Evolutionary conservation across 2,888 invertebrate species (phyloP).

Genomic region (Diadegma fenestrale): DNA sequence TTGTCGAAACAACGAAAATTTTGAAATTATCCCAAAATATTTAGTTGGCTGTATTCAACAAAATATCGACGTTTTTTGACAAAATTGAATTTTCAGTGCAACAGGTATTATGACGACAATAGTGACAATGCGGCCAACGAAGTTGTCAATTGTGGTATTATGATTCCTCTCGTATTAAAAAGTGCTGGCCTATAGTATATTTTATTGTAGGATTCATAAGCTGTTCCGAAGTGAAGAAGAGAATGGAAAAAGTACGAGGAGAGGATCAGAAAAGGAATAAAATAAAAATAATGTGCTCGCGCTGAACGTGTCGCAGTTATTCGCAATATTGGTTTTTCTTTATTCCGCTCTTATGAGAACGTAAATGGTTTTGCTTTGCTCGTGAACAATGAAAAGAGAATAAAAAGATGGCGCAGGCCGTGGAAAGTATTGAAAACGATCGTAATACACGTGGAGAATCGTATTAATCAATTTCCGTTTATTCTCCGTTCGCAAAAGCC

Average conservation of each 20-base stretch:
- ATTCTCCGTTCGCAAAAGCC: background rate
- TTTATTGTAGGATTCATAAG: constrained; percentile 63
- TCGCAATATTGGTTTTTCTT: constrained; percentile 40
- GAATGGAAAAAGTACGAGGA: background rate
- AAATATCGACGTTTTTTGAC: no score
- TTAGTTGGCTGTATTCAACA: no score
- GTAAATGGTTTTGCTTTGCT: constrained; percentile 29
- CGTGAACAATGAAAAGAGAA: constrained; percentile 34
- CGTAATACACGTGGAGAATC: constrained; percentile 46
- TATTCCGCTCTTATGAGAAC: constrained; percentile 8
- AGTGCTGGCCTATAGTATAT: constrained; percentile 65
- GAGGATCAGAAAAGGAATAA: constrained; percentile 2
- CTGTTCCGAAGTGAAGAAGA: constrained; percentile 33
- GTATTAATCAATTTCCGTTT: constrained; percentile 37
- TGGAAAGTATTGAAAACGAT: constrained; percentile 17
- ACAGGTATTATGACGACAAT: constrained; percentile 58
- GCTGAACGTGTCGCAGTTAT: constrained; percentile 43
- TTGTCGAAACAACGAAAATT: no score
- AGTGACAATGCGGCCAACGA: constrained; percentile 62
- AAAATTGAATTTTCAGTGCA: no score
- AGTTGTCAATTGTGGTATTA: constrained; percentile 66
- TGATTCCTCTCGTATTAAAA: constrained; percentile 62
- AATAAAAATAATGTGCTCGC: constrained; percentile 40
- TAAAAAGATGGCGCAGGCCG: background rate
- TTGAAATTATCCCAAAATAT: no score